phyloP scores from a whole-genome alignment of 2,113 vertebrate species.

The Meleagris gallopavo region DNA sequence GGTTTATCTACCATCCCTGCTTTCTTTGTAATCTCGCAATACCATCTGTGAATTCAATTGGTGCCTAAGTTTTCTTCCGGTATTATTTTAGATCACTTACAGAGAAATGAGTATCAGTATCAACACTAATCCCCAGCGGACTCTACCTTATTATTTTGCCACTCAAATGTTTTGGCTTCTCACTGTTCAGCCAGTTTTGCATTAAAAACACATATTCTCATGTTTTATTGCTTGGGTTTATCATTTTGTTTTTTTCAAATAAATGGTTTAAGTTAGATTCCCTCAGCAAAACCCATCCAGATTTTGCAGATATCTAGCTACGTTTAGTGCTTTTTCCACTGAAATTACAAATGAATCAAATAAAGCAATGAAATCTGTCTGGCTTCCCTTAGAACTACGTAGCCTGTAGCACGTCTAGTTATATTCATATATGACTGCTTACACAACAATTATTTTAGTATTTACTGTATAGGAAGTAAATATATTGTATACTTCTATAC shows the following conservation, averaged over 20 bases:
- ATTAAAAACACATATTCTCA: background rate
- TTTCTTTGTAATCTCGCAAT: constrained; percentile 22
- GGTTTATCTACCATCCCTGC: background rate
- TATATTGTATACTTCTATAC: background rate
- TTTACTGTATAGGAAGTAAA: background rate
- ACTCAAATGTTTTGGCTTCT: background rate
- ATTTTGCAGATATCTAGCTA: background rate
- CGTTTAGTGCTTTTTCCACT: background rate
- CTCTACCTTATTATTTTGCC: background rate
- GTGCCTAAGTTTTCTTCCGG: background rate
- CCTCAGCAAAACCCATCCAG: background rate
- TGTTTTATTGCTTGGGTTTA: background rate
- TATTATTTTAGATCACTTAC: constrained; percentile 12
- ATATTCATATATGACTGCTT: background rate
- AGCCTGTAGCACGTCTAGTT: background rate
- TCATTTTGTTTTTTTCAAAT: background rate
- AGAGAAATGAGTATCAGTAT: background rate
- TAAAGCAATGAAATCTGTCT: background rate
- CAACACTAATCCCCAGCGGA: background rate
- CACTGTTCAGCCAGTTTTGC: background rate
- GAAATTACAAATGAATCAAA: background rate
- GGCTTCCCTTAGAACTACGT: background rate
- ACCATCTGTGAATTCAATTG: constrained; percentile 24
- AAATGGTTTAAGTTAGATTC: background rate
- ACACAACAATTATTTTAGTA: rapidly evolving